These are phyloP conservation scores for Teleiodes luculella DNA, from an alignment of 2,888 invertebrate species.

Conservation along the genomic window DNA sequence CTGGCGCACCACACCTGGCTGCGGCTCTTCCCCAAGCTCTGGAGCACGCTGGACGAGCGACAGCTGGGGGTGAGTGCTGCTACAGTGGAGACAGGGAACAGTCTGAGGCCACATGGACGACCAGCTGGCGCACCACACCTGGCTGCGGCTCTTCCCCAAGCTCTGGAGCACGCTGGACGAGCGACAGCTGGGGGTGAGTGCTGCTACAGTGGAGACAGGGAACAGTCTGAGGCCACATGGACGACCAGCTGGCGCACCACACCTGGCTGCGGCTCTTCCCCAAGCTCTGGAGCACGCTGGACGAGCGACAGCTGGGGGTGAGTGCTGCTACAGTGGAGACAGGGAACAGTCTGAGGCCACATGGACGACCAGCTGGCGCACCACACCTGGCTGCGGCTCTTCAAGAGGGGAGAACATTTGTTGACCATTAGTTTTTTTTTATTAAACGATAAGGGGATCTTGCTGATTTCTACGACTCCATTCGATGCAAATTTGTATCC, in stretches of 20 bases:
- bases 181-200: conserved; percentile 88
- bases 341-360: no score
- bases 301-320: conserved; percentile 89
- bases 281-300: conserved; percentile 90
- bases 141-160: conserved; percentile 92
- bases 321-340: conserved; percentile 24
- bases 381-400: conserved; percentile 91
- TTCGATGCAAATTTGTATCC: no score
- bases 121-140: conserved; percentile 91
- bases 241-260: no score
- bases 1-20: conserved; percentile 94
- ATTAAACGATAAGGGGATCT: no score
- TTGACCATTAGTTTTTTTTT: no score
- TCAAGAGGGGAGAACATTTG: no score
- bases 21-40: conserved; percentile 90
- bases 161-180: conserved; percentile 88
- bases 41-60: conserved; percentile 85
- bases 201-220: conserved; percentile 89
- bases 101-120: no score
- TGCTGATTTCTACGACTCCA: no score
- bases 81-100: conserved; percentile 78
- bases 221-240: conserved; percentile 52
- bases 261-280: conserved; percentile 95
- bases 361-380: no score
- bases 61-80: conserved; percentile 90